A percentile compares a stretch with the other conserved stretches of the same genome.
Conservation (phyloP, 2,888 invertebrate species). For the Ochropleura plecta region DNA sequence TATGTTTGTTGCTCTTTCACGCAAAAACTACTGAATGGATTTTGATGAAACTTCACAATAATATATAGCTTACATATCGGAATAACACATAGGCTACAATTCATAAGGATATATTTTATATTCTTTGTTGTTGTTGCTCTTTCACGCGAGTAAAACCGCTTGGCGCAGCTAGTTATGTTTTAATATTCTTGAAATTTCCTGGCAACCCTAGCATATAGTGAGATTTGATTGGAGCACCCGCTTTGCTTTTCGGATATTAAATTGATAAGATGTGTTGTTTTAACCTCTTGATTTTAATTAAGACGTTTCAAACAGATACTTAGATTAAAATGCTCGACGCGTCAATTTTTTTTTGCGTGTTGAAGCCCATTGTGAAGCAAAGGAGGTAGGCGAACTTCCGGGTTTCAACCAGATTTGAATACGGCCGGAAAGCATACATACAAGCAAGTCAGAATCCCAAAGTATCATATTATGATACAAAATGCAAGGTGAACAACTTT, state of each 20-base stretch:
- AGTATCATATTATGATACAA: not conserved
- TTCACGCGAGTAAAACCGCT: too few relatives aligned
- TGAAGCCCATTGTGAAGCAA: not conserved
- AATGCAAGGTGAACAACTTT: not conserved
- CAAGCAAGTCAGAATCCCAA: not conserved
- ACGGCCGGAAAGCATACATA: slow-evolving; percentile 6
- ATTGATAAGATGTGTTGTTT: slow-evolving; percentile 18
- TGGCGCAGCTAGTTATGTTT: too few relatives aligned
- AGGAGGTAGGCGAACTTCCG: not conserved
- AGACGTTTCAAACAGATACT: not conserved
- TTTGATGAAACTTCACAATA: too few relatives aligned
- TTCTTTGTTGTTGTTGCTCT: too few relatives aligned
- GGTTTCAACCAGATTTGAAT: not conserved
- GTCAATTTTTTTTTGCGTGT: not conserved
- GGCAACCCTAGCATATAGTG: not conserved
- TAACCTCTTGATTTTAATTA: slow-evolving; percentile 6
- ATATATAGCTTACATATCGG: too few relatives aligned
- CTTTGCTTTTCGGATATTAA: slow-evolving; percentile 3
- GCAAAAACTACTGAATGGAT: too few relatives aligned
- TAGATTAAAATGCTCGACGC: slow-evolving; percentile 1
- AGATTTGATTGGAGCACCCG: slow-evolving; percentile 11
- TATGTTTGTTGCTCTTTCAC: too few relatives aligned
- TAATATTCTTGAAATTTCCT: not conserved
- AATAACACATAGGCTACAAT: too few relatives aligned
- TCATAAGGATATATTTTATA: too few relatives aligned